Evolutionary conservation across 2,888 invertebrate species (phyloP), one percentile per base, ranked within the genome.

Genomic region (Apomyelois bistriatella): DNA sequence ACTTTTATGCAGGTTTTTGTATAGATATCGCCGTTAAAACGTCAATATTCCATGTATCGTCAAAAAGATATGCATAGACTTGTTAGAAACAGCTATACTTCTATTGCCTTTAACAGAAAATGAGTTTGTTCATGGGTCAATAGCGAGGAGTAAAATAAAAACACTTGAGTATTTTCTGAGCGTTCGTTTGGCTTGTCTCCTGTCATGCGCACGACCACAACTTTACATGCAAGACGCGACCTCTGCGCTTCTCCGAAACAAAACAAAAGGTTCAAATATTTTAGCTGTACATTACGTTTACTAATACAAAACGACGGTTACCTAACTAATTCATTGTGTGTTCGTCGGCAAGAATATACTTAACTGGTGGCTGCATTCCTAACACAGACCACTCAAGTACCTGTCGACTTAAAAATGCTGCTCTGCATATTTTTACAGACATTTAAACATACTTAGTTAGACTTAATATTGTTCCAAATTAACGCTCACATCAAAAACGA

Each of bases 161-260:
- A 52, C 46, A 48, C 56, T 57, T 32, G 55, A 56, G 50, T 57
- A 58, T 57, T 56, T 57, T 56, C 48, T 46, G 56, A 47, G 51
- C 60, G 57, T 55, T 48, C 54, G 49, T 32, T 46, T 35, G 40
- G 10, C 43, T 60, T 56, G 59, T 56, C 56, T 51, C 46, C 36
- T 49, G 55, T 53, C 58, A 68, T 63, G 59, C 62, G 62, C 64
- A 46, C 46, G 62, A 61, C 54, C 62, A 59, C 64, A 40, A 64
- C 68, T 83, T 79, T 68, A 75, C 72, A 84, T 84, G 72, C 82
- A 72, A 68, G 70, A 41, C 72, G 67, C 71, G 73, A 72, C 68
- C 66, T 70, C 66, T 67, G 70, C 46, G 70, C 60, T 83, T 83
- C 84, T 70, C 53, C 72, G 83, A 84, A 85, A 70, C 69, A 64